Base-by-base conservation (phyloP, 2,888 invertebrate species). In the Cheilosia vulpina region DNA sequence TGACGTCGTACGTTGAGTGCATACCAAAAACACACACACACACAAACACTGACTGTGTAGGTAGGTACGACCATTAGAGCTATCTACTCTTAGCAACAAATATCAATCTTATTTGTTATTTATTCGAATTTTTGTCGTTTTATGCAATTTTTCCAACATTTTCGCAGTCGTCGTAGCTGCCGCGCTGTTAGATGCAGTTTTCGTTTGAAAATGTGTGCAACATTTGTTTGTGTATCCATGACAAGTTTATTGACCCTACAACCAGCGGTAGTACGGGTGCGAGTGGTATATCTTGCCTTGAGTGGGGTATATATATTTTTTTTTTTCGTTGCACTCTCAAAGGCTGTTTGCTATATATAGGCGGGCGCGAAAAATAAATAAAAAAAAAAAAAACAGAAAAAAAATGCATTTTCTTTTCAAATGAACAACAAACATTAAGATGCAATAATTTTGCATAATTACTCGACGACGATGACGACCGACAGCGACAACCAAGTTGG, bases 381-480 rank as follows among this genome's bases (percentile, higher is more conserved):
- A 21, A 21, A 21, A 21, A 57, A 27, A 21, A 62, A 60, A 50
- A 57, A 41, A 19, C 34, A 38, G 19, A 57, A 38, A 17, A 62
- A 72, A 66, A 50, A 45, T 58, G 62, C 57, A 72, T 45, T 77
- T 9, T 73, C 47, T 41, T 58, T 9, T 73, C 53, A 78, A 79
- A 79, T 63, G 57, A 83, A 68, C 52, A 68, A n/a, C 60, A 77
- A 71, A 60, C 80, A 72, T 81, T 72, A 47, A 85, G 68, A 77
- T 87, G 87, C 82, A 87, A 87, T 87, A 87, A 87, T 87, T 87
- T 82, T 87, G 87, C 87, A 87, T 87, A 87, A 87, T 87, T 87
- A 82, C 65, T 87, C 68, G 72, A 43, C 72, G 45, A 77, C 60
- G 38, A 38, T 11, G 38, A 38, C 13, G 38, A 13, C 38, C 13